phyloP scores from a whole-genome alignment of 53 echinoderm and acorn worm genomes.

The Echinometra lucunter region DNA sequence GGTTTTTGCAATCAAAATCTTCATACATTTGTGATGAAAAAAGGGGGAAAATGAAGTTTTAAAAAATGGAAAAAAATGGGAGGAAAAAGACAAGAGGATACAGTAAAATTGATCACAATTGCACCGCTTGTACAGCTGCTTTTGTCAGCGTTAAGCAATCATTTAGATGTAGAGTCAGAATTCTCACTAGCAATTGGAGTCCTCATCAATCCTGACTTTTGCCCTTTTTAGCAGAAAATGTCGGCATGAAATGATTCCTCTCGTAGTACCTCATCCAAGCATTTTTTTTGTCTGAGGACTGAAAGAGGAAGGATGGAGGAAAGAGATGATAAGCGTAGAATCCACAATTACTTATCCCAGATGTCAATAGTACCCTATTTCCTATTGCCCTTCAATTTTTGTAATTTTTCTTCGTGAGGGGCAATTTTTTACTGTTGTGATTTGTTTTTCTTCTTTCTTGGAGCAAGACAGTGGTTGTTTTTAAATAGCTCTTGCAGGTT shows the following conservation, averaged over 20 bases:
- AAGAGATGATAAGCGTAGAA: conserved; percentile 14
- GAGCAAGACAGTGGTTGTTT: not conserved
- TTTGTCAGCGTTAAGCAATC: conserved; percentile 8
- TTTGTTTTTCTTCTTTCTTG: not conserved
- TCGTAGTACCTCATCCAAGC: not conserved
- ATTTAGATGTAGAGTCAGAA: conserved; percentile 46
- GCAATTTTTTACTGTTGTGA: not conserved
- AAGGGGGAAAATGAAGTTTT: not conserved
- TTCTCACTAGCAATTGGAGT: conserved; percentile 36
- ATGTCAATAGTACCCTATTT: not conserved
- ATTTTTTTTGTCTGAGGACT: not conserved
- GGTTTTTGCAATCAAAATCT: too few species aligned
- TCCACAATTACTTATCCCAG: not conserved
- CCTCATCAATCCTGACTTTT: conserved; percentile 53
- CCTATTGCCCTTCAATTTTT: not conserved
- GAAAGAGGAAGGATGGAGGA: not conserved
- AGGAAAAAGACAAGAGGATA: not conserved
- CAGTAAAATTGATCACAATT: not conserved
- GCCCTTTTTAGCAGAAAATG: conserved; percentile 47
- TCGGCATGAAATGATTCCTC: conserved; percentile 52
- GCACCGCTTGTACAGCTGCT: conserved; percentile 5
- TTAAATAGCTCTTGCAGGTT: not conserved
- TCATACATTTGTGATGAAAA: not conserved
- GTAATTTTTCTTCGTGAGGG: conserved; percentile 3
- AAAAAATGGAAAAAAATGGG: not conserved